Conservation (phyloP, 2,797 vertebrate species). For the Prionace glauca region DNA sequence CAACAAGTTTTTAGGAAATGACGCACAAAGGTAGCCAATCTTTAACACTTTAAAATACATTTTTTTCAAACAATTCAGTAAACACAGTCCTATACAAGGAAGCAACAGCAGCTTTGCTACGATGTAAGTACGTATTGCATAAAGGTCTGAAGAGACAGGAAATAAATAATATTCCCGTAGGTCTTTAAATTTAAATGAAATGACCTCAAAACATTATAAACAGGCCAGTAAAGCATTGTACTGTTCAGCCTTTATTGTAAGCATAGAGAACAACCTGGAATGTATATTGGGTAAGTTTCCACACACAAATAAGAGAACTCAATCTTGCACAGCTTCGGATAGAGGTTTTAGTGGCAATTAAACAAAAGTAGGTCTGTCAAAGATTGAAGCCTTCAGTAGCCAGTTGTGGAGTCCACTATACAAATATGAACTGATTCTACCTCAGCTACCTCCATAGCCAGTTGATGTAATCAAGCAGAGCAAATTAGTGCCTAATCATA, state of each 20-base stretch:
- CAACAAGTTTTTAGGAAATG: conserved; percentile 49
- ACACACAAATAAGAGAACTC: not conserved
- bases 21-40: not conserved
- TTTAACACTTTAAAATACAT: not conserved
- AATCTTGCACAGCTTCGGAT: not conserved
- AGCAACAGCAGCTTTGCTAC: not conserved
- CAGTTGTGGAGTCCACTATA: not conserved
- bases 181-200: conserved; percentile 21
- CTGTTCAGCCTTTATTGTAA: not conserved
- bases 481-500: not conserved
- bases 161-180: conserved; percentile 26
- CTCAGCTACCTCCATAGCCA: not conserved
- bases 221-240: conserved; percentile 25
- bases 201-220: not conserved
- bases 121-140: not conserved
- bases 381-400: not conserved
- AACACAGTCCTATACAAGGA: not conserved
- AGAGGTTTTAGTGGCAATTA: not conserved
- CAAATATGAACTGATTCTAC: not conserved
- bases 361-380: not conserved
- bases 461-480: not conserved
- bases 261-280: not conserved
- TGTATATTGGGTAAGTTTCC: not conserved
- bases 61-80: not conserved
- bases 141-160: not conserved